Percentiles rank a stretch among this genome's conserved stretches.
phyloP scores from a whole-genome alignment of 2,113 vertebrate genomes.

The Sisor rabdophorus region DNA sequence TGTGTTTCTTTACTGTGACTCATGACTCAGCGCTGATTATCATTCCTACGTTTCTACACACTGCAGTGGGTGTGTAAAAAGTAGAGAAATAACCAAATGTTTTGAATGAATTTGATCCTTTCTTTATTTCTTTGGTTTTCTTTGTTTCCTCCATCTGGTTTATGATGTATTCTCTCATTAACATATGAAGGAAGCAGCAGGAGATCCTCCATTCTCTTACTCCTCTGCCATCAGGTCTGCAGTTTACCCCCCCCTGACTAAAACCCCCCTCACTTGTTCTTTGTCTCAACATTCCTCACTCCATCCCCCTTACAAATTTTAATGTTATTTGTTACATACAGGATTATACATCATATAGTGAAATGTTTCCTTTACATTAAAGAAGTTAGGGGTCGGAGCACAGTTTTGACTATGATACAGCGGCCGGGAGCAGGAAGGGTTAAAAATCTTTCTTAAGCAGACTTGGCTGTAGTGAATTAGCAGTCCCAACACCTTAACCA shows the following conservation, averaged over 20 bases:
- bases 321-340: no score
- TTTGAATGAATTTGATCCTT: conserved; percentile 11
- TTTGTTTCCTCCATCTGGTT: neutral
- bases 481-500: no score
- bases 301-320: no score
- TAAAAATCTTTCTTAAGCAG: no score
- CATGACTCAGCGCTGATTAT: conserved; percentile 61
- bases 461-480: no score
- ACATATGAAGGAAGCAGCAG: conserved; percentile 64
- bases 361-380: no score
- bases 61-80: conserved; percentile 55
- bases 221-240: no score
- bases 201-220: conserved; percentile 22
- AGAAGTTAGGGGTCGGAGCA: no score
- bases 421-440: no score
- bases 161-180: conserved; percentile 63
- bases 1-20: conserved; percentile 38
- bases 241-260: conserved; percentile 11
- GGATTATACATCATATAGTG: no score
- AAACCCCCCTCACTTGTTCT: neutral
- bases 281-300: neutral
- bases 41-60: conserved; percentile 54
- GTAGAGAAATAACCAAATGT: no score
- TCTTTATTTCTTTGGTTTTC: neutral
- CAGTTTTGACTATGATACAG: no score